Base-by-base conservation (phyloP, 2,113 vertebrate genomes). In the Silurus meridionalis region DNA sequence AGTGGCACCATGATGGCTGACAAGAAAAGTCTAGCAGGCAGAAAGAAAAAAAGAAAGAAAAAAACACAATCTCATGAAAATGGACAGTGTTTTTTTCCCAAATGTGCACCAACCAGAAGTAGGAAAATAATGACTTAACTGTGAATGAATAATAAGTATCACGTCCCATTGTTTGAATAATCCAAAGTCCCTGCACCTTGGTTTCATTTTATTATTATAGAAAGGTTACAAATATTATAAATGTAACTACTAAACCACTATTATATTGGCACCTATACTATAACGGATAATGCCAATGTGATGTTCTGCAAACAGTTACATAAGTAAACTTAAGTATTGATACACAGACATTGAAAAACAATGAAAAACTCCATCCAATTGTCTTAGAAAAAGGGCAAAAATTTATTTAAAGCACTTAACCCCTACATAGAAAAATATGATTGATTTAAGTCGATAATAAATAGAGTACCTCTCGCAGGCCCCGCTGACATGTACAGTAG, bases 391-490 rank as follows among this genome's bases (percentile, higher is more conserved):
- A 94, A 94, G 93, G 92, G 92, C 91, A 92, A 90, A 92, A 90
- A 91, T 95, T 95, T 95, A 95, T 95, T 95, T 95, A 94, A 95
- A 95, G 94, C 94, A 95, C 92, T 91, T 89, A 83, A 89, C 89
- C 86, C 90, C 90, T 93, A 94, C 91, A 95, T 95, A 95, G 91
- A 95, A 95, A 95, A 95, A 95, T 95, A 95, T 94, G 94, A 94
- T 94, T 91, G 92, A 94, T 94, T 92, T 94, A 92, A 94, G 91
- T 95, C 92, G 91, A 94, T 94, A 95, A 95, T 95, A 95, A 95
- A 95, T 94, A 95, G 91, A 93, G 90, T 84, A 92, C 92, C 93
- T 91, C 89, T 91, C 82, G 86, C 94, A 94, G 94, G 92, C 92
- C 91, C 91, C 88, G 85, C 91, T 89, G 83, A 91, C 85, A 88